Base-by-base conservation (phyloP, 2,113 vertebrate genomes). In the Varanus komodoensis region DNA sequence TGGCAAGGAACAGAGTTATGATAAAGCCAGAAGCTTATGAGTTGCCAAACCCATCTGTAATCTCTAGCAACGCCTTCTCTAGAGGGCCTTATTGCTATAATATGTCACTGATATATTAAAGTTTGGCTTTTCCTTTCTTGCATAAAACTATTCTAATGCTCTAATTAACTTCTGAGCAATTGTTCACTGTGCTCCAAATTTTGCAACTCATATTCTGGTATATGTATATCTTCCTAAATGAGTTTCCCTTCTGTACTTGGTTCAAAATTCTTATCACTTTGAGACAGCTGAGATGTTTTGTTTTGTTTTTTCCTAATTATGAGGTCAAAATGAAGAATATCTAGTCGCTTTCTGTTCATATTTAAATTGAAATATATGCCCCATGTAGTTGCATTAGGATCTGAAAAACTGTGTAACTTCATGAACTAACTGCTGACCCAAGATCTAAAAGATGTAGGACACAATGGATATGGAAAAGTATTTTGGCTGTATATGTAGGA, bases 31-130 rank as follows among this genome's bases (percentile, higher is more conserved):
- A 32, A 87, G 80, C n/a, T 48, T 84, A 38, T 48, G 73, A 88
- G 21, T 87, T 91, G 57, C 86, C 64, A 91, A n/a, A 68, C 50
- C 48, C 78, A 44, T 69, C 81, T 57, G 27, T 84, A 87, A 91
- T 87, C 80, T 64, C 73, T 32, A 83, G 19, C 44, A 83, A 84
- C 67, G 86, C 27, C 73, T 88, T 84, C 74, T 44, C 81, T 57
- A 78, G 17, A 87, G 48, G 57, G n/a, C 50, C n/a, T 84, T 83
- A 54, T 7, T 87, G n/a, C 44, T 87, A 84, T 69, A 91, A 57
- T 79, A 25, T 48, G 52, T 71, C 74, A 88, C n/a, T 64, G 38
- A 64, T 82, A 75, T 74, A 50, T 79, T 78, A 32, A 73, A 79
- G 44, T 79, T 79, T 84, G 50, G 50, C 64, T 84, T 48, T 67